Conservation (phyloP, 2,113 vertebrate species). For the Rhynchomys soricoides region DNA sequence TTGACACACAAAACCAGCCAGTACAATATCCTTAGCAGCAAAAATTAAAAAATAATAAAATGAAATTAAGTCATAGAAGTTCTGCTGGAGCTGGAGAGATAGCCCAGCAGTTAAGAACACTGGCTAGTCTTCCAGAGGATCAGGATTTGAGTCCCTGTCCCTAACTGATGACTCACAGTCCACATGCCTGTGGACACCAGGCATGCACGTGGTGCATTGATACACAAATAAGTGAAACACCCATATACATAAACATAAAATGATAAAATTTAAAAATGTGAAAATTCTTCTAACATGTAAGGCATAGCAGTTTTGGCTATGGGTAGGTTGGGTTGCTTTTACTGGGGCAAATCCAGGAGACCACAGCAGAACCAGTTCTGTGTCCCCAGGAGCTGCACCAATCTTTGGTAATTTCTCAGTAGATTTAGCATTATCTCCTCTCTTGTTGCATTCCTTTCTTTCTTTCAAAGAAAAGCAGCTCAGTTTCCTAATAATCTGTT, state of each 20-base stretch:
- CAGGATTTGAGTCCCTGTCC: background rate
- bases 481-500: background rate
- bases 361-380: no score
- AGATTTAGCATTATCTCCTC: background rate
- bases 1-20: no score
- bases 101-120: background rate
- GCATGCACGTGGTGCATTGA: background rate
- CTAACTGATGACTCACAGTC: background rate
- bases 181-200: background rate
- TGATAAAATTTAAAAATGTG: background rate
- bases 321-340: background rate
- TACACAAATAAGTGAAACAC: no score
- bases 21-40: background rate
- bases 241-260: background rate
- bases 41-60: background rate
- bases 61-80: background rate
- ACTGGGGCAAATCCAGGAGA: no score
- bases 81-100: background rate
- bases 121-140: background rate
- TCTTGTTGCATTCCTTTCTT: background rate
- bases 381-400: accelerated
- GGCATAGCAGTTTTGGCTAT: no score
- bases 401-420: background rate
- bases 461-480: background rate
- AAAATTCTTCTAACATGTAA: background rate